These are phyloP conservation scores for Romanogobio albipinnatus DNA, from an alignment of 2,113 vertebrate species.

Conservation along the genomic window DNA sequence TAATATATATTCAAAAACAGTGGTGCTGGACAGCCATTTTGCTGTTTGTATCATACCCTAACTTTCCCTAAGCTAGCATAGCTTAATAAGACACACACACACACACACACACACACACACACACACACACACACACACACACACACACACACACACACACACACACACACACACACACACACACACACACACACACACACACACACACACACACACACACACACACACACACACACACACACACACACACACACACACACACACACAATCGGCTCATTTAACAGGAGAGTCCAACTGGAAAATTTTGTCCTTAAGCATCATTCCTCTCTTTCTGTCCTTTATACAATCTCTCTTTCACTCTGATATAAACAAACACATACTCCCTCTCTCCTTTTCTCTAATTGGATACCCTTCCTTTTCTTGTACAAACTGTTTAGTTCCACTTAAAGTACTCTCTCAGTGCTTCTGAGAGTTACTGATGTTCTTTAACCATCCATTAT, in stretches of 20 bases:
- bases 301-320: constrained; percentile 24
- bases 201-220: too few relatives aligned
- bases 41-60: neutral
- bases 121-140: too few relatives aligned
- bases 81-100: neutral
- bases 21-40: neutral
- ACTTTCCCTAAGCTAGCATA: constrained; percentile 16
- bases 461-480: constrained; percentile 12
- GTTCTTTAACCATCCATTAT: constrained; percentile 37
- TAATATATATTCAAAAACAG: neutral
- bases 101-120: too few relatives aligned
- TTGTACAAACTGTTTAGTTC: constrained; percentile 74
- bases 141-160: too few relatives aligned
- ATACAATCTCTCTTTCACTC: constrained; percentile 2
- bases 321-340: constrained; percentile 26
- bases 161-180: too few relatives aligned
- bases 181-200: too few relatives aligned
- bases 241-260: neutral
- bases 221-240: neutral
- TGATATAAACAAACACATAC: neutral
- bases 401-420: constrained; percentile 58
- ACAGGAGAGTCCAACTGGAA: constrained; percentile 38
- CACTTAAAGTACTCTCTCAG: constrained; percentile 63
- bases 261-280: constrained; percentile 40
- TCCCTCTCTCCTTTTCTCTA: constrained; percentile 23